Conservation (phyloP, 2,113 vertebrate species). For the Bubalus kerabau region DNA sequence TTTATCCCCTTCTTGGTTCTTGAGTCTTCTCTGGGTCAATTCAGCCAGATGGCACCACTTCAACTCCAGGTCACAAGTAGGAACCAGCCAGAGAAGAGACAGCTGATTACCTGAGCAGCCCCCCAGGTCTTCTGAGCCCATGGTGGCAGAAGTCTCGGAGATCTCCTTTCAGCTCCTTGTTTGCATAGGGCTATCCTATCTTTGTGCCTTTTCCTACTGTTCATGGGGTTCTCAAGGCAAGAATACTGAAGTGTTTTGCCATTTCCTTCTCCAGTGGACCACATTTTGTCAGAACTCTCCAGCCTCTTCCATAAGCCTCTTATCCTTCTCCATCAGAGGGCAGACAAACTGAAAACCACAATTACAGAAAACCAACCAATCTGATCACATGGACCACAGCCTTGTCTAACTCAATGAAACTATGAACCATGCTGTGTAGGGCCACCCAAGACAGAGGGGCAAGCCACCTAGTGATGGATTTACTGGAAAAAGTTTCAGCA, state of each 20-base stretch:
- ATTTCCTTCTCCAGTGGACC: background rate
- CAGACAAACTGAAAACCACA: background rate
- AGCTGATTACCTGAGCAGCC: background rate
- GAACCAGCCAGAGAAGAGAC: background rate
- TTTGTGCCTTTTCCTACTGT: background rate
- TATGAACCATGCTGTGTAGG: background rate
- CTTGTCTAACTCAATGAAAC: background rate
- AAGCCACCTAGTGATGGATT: background rate
- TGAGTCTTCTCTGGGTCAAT: background rate
- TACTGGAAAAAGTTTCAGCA: background rate
- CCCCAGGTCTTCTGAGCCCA: background rate
- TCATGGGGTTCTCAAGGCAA: background rate
- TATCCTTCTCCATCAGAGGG: background rate
- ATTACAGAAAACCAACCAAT: background rate
- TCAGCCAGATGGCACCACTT: background rate
- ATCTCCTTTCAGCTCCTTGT: background rate
- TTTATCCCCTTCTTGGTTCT: background rate
- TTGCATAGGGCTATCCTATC: background rate
- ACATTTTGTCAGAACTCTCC: background rate
- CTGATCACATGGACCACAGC: background rate
- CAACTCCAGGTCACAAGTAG: background rate
- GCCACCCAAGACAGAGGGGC: background rate
- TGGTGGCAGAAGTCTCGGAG: no score
- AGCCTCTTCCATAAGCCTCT: background rate
- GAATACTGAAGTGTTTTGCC: background rate